Conservation (phyloP, 2,797 vertebrate genomes). For the Spinus olivaceus region DNA sequence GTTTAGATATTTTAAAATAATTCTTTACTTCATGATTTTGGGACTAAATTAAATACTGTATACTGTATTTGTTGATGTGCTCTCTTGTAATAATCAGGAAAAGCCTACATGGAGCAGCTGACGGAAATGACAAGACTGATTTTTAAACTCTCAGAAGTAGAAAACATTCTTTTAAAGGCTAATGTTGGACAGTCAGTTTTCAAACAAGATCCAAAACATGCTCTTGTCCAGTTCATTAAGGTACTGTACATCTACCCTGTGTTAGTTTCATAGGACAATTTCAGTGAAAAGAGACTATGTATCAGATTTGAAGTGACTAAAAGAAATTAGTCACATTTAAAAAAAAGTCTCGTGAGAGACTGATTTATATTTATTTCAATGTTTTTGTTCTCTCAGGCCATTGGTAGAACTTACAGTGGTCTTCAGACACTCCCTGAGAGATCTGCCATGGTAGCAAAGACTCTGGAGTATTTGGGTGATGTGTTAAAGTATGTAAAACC, state of each 20-base stretch:
- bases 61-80: slow-evolving; percentile 6
- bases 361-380: slow-evolving; percentile 28
- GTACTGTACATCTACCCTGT: slow-evolving; percentile 70
- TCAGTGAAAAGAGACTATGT: not conserved
- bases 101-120: slow-evolving; percentile 84
- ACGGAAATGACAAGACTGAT: slow-evolving; percentile 89
- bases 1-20: not conserved
- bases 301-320: not conserved
- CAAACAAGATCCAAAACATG: slow-evolving; percentile 79
- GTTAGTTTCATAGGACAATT: not conserved
- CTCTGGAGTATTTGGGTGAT: slow-evolving; percentile 90
- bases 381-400: slow-evolving; percentile 77
- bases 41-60: not conserved
- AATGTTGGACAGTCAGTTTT: slow-evolving; percentile 69
- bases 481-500: slow-evolving; percentile 93
- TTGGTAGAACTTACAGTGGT: slow-evolving; percentile 82
- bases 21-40: not conserved
- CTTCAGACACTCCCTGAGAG: slow-evolving; percentile 86
- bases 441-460: slow-evolving; percentile 86
- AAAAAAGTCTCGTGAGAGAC: not conserved
- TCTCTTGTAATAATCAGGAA: slow-evolving; percentile 75
- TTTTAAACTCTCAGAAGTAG: slow-evolving; percentile 89
- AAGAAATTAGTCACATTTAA: not conserved
- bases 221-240: slow-evolving; percentile 88
- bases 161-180: slow-evolving; percentile 80